Conservation (phyloP, 2,888 invertebrate genomes). For the Hanleya hanleyi region DNA sequence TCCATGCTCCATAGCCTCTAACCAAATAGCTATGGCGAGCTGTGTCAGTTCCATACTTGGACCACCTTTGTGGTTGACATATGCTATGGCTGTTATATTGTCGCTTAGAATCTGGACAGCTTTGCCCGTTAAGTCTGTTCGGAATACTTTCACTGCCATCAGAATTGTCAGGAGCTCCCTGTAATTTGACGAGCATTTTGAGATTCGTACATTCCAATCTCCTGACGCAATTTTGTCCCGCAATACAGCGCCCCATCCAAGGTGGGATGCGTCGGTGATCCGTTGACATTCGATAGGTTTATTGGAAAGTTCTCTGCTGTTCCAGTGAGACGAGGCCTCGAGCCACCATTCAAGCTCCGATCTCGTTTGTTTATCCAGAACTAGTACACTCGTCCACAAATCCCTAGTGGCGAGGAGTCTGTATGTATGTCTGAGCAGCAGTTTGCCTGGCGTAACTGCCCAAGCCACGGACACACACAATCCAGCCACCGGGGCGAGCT, state of each 20-base stretch:
- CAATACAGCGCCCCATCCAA: slow-evolving; percentile 6
- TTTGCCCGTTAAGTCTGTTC: not conserved
- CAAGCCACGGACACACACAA: not conserved
- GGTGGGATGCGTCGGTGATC: not conserved
- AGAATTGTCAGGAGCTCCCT: not conserved
- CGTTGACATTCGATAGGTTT: not conserved
- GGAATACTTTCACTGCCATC: not conserved
- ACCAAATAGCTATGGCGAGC: slow-evolving; percentile 24
- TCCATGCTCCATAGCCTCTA: slow-evolving; percentile 23
- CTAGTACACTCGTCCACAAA: not conserved
- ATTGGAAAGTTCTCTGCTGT: not conserved
- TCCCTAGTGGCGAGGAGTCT: not conserved
- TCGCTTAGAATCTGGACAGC: slow-evolving; percentile 18
- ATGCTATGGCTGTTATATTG: slow-evolving; percentile 25
- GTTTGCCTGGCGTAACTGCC: no score
- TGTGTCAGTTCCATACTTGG: slow-evolving; percentile 8
- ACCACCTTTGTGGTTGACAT: slow-evolving; percentile 29
- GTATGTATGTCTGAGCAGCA: not conserved
- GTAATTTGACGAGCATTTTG: not conserved
- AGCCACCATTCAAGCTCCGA: not conserved
- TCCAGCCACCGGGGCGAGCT: not conserved
- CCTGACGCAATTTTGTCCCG: not conserved
- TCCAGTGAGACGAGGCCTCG: not conserved
- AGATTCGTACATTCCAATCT: not conserved
- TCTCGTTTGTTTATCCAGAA: not conserved